These are phyloP conservation scores for Sebastes oblongus DNA, from an alignment of 2,797 vertebrate genomes.

Conservation along the genomic window DNA sequence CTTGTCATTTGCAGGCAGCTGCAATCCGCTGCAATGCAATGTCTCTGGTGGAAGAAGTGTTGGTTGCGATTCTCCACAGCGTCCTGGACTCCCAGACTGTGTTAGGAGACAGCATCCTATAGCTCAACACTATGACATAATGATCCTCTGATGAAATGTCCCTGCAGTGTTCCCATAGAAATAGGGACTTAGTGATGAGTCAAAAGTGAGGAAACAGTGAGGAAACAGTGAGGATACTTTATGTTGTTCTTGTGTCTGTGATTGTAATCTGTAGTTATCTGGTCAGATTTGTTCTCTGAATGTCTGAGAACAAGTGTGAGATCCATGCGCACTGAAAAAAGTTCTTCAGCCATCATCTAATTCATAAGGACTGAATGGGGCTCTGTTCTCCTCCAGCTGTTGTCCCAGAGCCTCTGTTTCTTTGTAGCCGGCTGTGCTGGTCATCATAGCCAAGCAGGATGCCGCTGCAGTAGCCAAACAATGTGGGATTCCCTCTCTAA, in stretches of 20 bases:
- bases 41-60: constrained; percentile 21
- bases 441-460: background rate
- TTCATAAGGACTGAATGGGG: constrained; percentile 21
- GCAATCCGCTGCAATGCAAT: constrained; percentile 20
- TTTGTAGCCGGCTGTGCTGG: background rate
- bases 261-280: background rate
- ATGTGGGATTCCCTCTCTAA: constrained; percentile 62
- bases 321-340: constrained; percentile 27
- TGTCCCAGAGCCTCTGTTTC: background rate
- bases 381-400: constrained; percentile 10
- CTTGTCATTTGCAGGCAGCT: constrained; percentile 25
- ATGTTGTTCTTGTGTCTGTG: background rate
- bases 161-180: constrained; percentile 3
- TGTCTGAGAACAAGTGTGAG: constrained; percentile 14
- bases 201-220: constrained; percentile 21
- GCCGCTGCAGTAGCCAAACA: constrained; percentile 29
- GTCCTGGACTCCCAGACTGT: constrained; percentile 25
- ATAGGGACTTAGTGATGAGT: background rate
- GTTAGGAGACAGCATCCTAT: constrained; percentile 6
- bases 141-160: constrained; percentile 29
- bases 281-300: background rate
- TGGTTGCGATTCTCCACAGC: background rate
- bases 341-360: constrained; percentile 34
- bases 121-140: constrained; percentile 7
- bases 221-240: background rate